Evolutionary conservation across 35 echinoderm and acorn worm genomes (phyloP).

Genomic region (Heliocidaris erythrogramma): DNA sequence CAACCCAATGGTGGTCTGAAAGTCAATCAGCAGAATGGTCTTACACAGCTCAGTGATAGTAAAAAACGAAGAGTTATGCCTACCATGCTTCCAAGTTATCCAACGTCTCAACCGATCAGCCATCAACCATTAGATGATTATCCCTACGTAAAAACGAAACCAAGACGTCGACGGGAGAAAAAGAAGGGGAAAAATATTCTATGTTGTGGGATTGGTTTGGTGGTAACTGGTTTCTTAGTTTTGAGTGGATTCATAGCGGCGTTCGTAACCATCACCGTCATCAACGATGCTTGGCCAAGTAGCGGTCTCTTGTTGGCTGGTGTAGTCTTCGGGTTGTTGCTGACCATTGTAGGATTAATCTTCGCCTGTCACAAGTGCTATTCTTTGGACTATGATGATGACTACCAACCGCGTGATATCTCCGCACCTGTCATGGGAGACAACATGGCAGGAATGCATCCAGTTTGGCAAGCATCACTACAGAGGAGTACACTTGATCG

Average conservation of each 20-base stretch:
- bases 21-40: neutral
- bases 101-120: neutral
- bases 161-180: neutral
- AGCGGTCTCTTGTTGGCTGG: constrained; percentile 13
- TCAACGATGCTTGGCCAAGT: neutral
- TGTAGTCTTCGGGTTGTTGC: neutral
- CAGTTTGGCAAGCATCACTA: neutral
- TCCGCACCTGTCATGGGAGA: neutral
- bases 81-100: neutral
- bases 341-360: neutral
- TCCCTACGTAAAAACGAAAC: neutral
- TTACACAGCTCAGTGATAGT: neutral
- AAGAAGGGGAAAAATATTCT: neutral
- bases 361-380: constrained; percentile 22
- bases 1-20: neutral
- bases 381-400: neutral
- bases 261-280: neutral
- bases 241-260: neutral
- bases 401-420: neutral
- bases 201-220: neutral
- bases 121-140: no score
- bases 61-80: neutral
- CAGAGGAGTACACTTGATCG: neutral
- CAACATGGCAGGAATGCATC: neutral
- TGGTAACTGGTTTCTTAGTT: neutral